A percentile compares a stretch with the other conserved stretches of the same genome.
phyloP scores from a whole-genome alignment of 2,888 invertebrate species.

The Xanthorhoe spadicearia region DNA sequence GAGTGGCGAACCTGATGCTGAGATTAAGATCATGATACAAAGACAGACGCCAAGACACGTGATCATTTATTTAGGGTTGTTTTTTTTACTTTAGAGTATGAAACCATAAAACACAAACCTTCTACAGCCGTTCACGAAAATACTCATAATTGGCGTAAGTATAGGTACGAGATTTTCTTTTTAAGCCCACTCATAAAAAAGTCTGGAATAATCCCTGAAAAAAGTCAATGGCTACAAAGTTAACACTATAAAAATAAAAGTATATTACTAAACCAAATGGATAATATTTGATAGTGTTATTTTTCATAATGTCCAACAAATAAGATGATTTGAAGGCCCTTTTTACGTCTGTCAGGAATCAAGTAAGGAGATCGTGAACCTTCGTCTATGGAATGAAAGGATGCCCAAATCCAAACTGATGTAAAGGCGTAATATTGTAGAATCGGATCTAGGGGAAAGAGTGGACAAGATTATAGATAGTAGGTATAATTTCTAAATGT shows the following conservation, averaged over 20 bases:
- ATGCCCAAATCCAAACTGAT: conserved; percentile 44
- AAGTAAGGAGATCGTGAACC: conserved; percentile 49
- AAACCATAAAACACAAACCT: too few relatives aligned
- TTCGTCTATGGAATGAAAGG: conserved; percentile 57
- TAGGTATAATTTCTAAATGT: not conserved
- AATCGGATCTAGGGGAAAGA: not conserved
- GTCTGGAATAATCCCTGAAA: not conserved
- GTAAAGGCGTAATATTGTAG: not conserved
- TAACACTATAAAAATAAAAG: not conserved
- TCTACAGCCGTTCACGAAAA: too few relatives aligned
- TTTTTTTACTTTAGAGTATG: too few relatives aligned
- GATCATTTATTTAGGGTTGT: too few relatives aligned
- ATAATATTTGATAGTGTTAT: not conserved
- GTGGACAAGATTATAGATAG: not conserved
- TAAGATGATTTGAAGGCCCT: conserved; percentile 15
- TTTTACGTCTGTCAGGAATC: conserved; percentile 49
- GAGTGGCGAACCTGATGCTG: too few relatives aligned
- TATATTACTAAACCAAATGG: not conserved
- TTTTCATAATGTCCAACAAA: not conserved
- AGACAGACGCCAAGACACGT: too few relatives aligned
- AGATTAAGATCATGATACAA: too few relatives aligned
- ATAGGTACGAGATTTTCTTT: too few relatives aligned
- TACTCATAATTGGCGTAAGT: too few relatives aligned
- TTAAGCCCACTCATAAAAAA: too few relatives aligned
- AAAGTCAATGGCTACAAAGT: not conserved